Evolutionary conservation across 2,113 vertebrate genomes (phyloP).

Genomic region (Phocoena sinus): DNA sequence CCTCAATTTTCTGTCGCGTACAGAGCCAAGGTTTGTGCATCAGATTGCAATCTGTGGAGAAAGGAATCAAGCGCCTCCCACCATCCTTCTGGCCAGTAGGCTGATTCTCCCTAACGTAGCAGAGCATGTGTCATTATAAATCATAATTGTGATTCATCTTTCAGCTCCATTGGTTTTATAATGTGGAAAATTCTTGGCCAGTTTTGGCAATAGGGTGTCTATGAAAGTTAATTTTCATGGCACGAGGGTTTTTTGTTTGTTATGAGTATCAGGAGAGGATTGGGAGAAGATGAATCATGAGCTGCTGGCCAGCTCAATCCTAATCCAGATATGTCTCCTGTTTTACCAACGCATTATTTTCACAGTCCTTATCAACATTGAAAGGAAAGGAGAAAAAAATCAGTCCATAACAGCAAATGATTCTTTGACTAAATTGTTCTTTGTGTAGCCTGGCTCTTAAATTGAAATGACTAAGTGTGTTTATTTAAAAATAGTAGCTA

Average conservation of each 20-base stretch:
- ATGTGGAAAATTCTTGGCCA: conserved; percentile 6
- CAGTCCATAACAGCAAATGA: not conserved
- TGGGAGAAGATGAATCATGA: not conserved
- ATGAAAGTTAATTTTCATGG: not conserved
- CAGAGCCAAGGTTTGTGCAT: not conserved
- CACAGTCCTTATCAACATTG: not conserved
- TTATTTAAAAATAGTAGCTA: not conserved
- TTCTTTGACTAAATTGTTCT: not conserved
- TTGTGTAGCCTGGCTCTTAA: not conserved
- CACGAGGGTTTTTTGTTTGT: not conserved
- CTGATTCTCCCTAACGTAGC: not conserved
- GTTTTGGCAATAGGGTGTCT: not conserved
- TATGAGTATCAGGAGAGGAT: not conserved
- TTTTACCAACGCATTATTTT: not conserved
- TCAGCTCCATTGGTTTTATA: not conserved
- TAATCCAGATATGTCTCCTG: not conserved
- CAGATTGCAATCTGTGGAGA: not conserved
- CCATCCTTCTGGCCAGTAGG: not conserved
- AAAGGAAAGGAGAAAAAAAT: not conserved
- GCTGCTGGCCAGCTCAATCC: not conserved
- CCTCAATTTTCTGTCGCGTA: not conserved
- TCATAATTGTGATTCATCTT: not conserved
- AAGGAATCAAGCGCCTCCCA: not conserved
- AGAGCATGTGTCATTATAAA: not conserved
- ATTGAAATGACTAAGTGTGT: not conserved